Evolutionary conservation across 2,888 invertebrate species (phyloP), one percentile per base, ranked within the genome.

Genomic region (Eretmocerus hayati): DNA sequence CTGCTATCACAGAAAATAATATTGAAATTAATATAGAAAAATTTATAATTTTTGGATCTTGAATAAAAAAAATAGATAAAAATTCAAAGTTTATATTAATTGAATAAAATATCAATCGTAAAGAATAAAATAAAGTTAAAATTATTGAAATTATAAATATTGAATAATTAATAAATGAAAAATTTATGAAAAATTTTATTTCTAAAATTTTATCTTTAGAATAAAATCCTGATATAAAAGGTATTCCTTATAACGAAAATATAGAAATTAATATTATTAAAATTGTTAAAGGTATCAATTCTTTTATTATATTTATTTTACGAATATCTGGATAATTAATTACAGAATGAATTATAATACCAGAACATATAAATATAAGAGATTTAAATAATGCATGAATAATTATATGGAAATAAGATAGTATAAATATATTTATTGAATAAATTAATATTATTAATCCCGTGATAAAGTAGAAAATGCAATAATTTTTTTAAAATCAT

Each of bases 401-500:
- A 65, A 85, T 72, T 64, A 85, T 71, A 78, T 85, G 85, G 78
- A 84, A 84, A 78, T 82, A 83, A 59, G 81, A 76, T 62, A 85
- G 74, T 52, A 75, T 67, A 56, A 64, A 62, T 52, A 75, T 71
- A 0, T 43, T 32, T 19, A 35, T 78, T 77, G 60, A 81, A 67
- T 84, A 74, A 72, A 77, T 75, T 71, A 78, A 26, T 26, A 85
- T 81, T 77, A 87, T 85, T 66, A 87, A 75, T 0, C 84, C 84
- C 65, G 86, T 2, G 84, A 85, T 71, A 87, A 76, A 57, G 84
- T 85, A 1, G 85, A 85, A 63, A 84, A 74, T 64, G 85, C 85
- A 82, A 87, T 83, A 79, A 84, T 82, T 74, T 85, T 86, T 71
- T 86, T 86, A 65, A 84, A 75, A 75, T 85, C 85, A 59, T 74